Conservation (phyloP, 2,113 vertebrate genomes). For the Stomatorhinus ivindoensis region DNA sequence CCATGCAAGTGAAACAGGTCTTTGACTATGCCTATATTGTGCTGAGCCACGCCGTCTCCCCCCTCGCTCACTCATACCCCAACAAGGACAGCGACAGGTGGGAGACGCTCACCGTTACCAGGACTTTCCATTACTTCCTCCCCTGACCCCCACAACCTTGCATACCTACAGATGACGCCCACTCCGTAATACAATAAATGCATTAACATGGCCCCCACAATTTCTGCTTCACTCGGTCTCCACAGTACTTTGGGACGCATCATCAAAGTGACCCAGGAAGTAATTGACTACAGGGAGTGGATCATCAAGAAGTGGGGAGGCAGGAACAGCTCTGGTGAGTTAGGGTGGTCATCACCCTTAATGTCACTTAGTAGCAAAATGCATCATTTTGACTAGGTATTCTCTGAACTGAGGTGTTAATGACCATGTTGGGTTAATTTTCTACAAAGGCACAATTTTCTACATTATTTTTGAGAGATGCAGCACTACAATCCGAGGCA, state of each 20-base stretch:
- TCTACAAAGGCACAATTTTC: background rate
- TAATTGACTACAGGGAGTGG: slow-evolving; percentile 82
- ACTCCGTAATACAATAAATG: background rate
- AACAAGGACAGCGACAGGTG: slow-evolving; percentile 76
- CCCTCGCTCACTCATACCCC: slow-evolving; percentile 73
- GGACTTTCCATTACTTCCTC: background rate
- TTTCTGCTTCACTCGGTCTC: slow-evolving; percentile 12
- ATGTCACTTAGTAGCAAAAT: background rate
- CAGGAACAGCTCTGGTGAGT: background rate
- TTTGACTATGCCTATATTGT: slow-evolving; percentile 78
- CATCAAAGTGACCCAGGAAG: slow-evolving; percentile 83
- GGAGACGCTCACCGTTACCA: background rate
- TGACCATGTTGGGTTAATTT: background rate
- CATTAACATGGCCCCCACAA: background rate
- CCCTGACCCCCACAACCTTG: background rate
- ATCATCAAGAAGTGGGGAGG: slow-evolving; percentile 52
- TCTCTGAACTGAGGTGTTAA: background rate
- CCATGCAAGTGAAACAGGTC: slow-evolving; percentile 79
- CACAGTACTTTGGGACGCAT: slow-evolving; percentile 82
- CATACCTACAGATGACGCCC: background rate
- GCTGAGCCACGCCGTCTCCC: slow-evolving; percentile 70
- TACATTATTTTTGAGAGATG: background rate
- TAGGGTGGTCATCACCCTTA: background rate
- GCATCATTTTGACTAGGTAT: background rate
- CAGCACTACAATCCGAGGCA: background rate